Percentiles rank a stretch among this genome's conserved stretches.
These are phyloP conservation scores for Stegana nigrithorax DNA, from an alignment of 2,888 invertebrate genomes.

Conservation along the genomic window DNA sequence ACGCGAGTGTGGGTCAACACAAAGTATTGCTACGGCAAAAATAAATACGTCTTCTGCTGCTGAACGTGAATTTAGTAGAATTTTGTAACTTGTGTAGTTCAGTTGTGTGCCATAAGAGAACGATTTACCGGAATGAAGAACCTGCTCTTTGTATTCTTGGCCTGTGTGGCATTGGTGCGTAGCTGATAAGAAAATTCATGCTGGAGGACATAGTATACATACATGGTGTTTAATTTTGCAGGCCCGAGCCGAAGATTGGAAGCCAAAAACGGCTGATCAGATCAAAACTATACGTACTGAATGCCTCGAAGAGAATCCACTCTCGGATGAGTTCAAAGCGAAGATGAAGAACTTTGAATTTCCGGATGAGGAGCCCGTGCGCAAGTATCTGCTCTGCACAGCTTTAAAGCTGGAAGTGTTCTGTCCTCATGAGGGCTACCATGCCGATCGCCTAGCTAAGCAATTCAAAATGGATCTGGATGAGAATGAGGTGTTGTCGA, in stretches of 20 bases:
- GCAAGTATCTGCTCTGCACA: conserved; percentile 57
- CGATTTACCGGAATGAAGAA: conserved; percentile 35
- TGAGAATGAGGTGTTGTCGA: conserved; percentile 56
- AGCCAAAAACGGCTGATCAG: conserved; percentile 52
- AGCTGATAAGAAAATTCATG: neutral
- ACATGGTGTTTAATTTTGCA: conserved; percentile 14
- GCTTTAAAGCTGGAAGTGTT: conserved; percentile 57
- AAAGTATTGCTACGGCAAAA: too few relatives aligned
- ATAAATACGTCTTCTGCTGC: conserved; percentile 4
- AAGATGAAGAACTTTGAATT: conserved; percentile 54
- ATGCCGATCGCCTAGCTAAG: conserved; percentile 61
- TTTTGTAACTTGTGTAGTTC: too few relatives aligned
- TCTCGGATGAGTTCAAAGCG: conserved; percentile 42
- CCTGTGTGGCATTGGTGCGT: conserved; percentile 45
- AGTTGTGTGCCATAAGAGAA: too few relatives aligned
- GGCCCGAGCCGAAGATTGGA: conserved; percentile 59
- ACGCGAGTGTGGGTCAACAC: conserved; percentile 12
- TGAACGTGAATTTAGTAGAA: conserved; percentile 32
- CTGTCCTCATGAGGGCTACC: conserved; percentile 56
- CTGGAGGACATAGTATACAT: neutral
- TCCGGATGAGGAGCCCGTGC: conserved; percentile 56
- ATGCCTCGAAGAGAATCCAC: conserved; percentile 51
- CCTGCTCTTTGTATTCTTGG: conserved; percentile 38
- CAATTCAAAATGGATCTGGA: conserved; percentile 63
- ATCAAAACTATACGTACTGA: conserved; percentile 54